Conservation (phyloP, 2,797 vertebrate genomes). For the Hozukius guyotensis region DNA sequence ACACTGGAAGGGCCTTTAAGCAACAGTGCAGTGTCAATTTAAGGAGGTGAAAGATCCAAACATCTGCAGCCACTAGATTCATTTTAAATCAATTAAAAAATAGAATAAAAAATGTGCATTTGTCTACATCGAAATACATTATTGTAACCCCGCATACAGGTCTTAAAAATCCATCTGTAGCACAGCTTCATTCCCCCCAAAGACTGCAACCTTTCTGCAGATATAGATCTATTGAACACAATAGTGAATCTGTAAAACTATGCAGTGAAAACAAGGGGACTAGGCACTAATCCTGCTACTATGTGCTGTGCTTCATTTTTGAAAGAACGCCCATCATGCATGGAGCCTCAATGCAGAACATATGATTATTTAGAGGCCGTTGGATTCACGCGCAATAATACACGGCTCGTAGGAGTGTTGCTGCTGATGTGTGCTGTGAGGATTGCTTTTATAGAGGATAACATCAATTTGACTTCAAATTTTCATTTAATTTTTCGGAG, state of each 20-base stretch:
- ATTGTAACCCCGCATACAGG: neutral
- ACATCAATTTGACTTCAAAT: slow-evolving; percentile 74
- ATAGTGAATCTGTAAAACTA: slow-evolving; percentile 30
- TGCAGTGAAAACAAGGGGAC: slow-evolving; percentile 32
- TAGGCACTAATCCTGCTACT: slow-evolving; percentile 34
- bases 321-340: slow-evolving; percentile 3
- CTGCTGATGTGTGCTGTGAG: slow-evolving; percentile 61
- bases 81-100: neutral
- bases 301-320: slow-evolving; percentile 6
- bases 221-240: neutral
- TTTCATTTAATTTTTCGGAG: slow-evolving; percentile 66
- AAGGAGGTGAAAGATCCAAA: neutral
- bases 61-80: neutral
- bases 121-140: neutral
- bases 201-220: neutral
- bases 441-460: slow-evolving; percentile 70
- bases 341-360: slow-evolving; percentile 12
- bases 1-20: neutral
- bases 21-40: neutral
- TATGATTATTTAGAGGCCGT: slow-evolving; percentile 56
- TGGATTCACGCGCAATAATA: slow-evolving; percentile 40
- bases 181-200: neutral
- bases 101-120: neutral
- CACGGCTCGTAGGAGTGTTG: slow-evolving; percentile 32
- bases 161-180: neutral